Evolutionary conservation across 2,113 vertebrate genomes (phyloP).

Genomic region (Crypturellus undulatus): DNA sequence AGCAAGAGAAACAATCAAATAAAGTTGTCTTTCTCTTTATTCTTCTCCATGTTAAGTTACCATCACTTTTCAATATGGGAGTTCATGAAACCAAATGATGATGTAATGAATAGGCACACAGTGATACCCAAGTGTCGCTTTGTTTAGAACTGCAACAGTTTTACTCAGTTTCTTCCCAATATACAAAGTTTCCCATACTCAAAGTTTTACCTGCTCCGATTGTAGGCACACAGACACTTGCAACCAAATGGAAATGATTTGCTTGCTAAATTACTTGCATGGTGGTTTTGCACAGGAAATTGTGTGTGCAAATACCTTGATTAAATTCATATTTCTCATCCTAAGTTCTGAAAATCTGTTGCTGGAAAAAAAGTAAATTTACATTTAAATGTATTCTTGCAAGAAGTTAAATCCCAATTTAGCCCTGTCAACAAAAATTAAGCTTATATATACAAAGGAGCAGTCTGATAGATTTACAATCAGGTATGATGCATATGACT

Average conservation of each 20-base stretch:
- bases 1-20: not conserved
- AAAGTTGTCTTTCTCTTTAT: not conserved
- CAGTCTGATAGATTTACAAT: constrained; percentile 56
- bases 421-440: constrained; percentile 77
- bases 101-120: not conserved
- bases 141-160: not conserved
- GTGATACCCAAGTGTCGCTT: not conserved
- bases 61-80: not conserved
- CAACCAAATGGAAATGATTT: not conserved
- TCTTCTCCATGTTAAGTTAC: not conserved
- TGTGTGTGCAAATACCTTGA: constrained; percentile 52
- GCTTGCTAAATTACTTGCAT: constrained; percentile 4
- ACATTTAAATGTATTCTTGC: constrained; percentile 70
- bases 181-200: not conserved
- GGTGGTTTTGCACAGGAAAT: constrained; percentile 60
- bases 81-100: not conserved
- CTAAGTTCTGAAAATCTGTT: constrained; percentile 61
- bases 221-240: not conserved
- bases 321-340: constrained; percentile 58
- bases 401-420: constrained; percentile 75
- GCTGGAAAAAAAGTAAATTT: constrained; percentile 68
- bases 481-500: constrained; percentile 57
- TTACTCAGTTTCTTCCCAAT: not conserved
- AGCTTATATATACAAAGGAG: constrained; percentile 60
- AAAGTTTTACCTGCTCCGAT: not conserved